Conservation (phyloP, 2,113 vertebrate genomes). For the Vicugna pacos region DNA sequence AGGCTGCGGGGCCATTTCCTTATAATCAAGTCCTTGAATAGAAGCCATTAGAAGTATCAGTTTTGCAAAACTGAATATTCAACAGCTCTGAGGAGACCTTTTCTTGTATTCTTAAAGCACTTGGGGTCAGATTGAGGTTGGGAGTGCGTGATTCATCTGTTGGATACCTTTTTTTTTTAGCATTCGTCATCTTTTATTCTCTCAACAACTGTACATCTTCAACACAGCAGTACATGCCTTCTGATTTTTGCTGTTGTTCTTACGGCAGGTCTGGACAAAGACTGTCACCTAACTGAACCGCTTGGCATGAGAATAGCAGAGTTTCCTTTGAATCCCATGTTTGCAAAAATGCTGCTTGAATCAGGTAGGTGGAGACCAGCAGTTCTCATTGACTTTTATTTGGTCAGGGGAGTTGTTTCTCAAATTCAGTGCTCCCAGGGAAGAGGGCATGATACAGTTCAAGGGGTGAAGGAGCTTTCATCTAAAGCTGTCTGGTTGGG, state of each 20-base stretch:
- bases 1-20: background rate
- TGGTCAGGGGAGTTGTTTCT: background rate
- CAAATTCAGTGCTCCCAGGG: background rate
- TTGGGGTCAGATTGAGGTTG: background rate
- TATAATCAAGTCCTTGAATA: background rate
- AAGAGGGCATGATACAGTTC: background rate
- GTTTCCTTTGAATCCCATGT: conserved; percentile 99
- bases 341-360: conserved; percentile 99
- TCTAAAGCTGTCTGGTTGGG: background rate
- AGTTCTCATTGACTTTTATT: background rate
- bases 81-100: background rate
- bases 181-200: background rate
- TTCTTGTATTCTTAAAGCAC: background rate
- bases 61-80: background rate
- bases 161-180: background rate
- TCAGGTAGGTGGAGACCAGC: conserved; percentile 87
- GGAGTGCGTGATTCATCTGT: background rate
- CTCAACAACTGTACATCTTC: background rate
- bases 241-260: background rate
- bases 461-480: background rate
- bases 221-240: background rate
- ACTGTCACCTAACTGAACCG: conserved; percentile 95
- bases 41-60: background rate
- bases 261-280: conserved; percentile 95
- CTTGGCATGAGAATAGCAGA: conserved; percentile 97